Evolutionary conservation across 2,888 invertebrate genomes (phyloP).

Genomic region (Protodeltote pygarga): DNA sequence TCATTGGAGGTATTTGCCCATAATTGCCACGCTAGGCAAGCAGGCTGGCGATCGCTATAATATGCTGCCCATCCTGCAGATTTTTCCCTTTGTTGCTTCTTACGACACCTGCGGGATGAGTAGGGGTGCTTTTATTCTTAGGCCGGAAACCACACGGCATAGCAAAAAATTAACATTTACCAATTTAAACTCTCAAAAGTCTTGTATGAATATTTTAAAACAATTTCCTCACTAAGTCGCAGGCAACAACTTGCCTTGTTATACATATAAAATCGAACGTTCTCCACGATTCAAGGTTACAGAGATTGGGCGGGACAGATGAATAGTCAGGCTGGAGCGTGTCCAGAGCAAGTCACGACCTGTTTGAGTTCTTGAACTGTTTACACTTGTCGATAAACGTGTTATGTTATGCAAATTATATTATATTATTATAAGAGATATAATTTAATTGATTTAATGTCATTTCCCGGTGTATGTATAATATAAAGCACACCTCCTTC

Average conservation of each 20-base stretch:
- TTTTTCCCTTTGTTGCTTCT: no score
- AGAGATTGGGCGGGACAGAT: slow-evolving; percentile 44
- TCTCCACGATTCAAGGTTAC: slow-evolving; percentile 45
- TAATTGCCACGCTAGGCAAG: no score
- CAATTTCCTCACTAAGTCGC: slow-evolving; percentile 1
- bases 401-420: slow-evolving; percentile 36
- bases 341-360: slow-evolving; percentile 46
- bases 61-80: no score
- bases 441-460: slow-evolving; percentile 32
- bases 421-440: slow-evolving; percentile 21
- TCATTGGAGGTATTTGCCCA: no score
- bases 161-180: no score
- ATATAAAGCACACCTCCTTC: no score
- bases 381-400: slow-evolving; percentile 36
- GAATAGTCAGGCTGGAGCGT: slow-evolving; percentile 37
- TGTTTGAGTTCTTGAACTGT: slow-evolving; percentile 33
- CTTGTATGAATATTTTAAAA: no score
- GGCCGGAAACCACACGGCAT: no score
- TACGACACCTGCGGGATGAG: no score
- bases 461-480: slow-evolving; percentile 12
- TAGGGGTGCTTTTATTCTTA: no score
- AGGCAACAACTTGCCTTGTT: slow-evolving; percentile 17
- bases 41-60: no score
- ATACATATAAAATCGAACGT: slow-evolving; percentile 28
- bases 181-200: neutral